A percentile compares a stretch with the other conserved stretches of the same genome.
These are phyloP conservation scores for Microtus californicus DNA, from an alignment of 2,797 vertebrate species.

Conservation along the genomic window DNA sequence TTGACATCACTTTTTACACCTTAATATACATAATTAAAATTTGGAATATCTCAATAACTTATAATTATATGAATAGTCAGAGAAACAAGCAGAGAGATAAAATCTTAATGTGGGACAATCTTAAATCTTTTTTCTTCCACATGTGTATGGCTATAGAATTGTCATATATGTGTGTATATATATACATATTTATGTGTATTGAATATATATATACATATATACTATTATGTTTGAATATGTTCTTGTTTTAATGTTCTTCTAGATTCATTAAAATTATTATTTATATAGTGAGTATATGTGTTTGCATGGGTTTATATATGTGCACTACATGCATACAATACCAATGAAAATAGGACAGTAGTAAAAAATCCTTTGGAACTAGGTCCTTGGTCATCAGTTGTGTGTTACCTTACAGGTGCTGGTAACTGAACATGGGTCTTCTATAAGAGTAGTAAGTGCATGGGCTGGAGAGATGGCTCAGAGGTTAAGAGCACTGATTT, in stretches of 20 bases:
- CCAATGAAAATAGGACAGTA: not conserved
- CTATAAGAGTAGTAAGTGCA: not conserved
- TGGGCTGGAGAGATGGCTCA: no score
- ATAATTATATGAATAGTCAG: not conserved
- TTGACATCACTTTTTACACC: not conserved
- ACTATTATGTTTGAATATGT: not conserved
- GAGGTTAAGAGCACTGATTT: no score
- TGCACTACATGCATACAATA: not conserved
- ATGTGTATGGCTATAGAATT: not conserved
- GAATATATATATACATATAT: not conserved
- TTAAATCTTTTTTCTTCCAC: not conserved
- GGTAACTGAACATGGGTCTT: not conserved
- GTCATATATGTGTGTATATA: not conserved
- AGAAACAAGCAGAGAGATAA: not conserved
- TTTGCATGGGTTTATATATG: not conserved
- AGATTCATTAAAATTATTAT: not conserved
- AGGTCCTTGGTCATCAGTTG: not conserved
- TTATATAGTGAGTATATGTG: not conserved
- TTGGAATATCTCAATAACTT: not conserved
- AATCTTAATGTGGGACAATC: not conserved
- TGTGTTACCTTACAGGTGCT: not conserved
- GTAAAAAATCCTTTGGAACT: no score
- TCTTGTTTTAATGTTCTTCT: not conserved
- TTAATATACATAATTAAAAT: not conserved
- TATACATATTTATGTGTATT: no score